Conservation (phyloP, 2,113 vertebrate genomes). For the Myrmecophaga tridactyla region DNA sequence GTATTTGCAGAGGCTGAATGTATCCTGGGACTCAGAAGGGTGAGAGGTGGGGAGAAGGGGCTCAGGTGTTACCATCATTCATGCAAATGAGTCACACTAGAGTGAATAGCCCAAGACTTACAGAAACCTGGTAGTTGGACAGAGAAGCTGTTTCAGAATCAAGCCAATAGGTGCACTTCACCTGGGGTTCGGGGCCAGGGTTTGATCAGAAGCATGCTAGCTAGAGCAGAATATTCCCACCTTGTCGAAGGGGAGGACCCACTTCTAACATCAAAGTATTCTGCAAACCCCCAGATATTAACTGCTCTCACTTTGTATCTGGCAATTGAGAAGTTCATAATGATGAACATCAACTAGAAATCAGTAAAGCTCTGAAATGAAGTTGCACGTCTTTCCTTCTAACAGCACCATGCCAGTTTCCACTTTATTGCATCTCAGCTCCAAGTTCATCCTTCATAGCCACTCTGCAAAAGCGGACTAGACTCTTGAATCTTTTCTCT, state of each 20-base stretch:
- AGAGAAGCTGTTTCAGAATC: background rate
- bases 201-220: background rate
- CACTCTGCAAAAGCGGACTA: background rate
- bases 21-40: background rate
- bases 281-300: background rate
- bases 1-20: background rate
- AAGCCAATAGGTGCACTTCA: background rate
- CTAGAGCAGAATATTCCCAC: background rate
- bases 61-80: background rate
- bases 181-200: background rate
- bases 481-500: background rate
- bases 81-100: constrained; percentile 17
- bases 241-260: background rate
- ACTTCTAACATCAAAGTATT: background rate
- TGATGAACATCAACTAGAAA: background rate
- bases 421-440: background rate
- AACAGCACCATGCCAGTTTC: background rate
- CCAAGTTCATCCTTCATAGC: background rate
- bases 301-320: background rate
- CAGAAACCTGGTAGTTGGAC: background rate
- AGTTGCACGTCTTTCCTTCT: background rate
- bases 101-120: background rate
- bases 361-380: background rate
- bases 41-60: background rate
- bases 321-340: background rate